Base-by-base conservation (phyloP, 2,113 vertebrate species). In the Pygoscelis antarcticus region DNA sequence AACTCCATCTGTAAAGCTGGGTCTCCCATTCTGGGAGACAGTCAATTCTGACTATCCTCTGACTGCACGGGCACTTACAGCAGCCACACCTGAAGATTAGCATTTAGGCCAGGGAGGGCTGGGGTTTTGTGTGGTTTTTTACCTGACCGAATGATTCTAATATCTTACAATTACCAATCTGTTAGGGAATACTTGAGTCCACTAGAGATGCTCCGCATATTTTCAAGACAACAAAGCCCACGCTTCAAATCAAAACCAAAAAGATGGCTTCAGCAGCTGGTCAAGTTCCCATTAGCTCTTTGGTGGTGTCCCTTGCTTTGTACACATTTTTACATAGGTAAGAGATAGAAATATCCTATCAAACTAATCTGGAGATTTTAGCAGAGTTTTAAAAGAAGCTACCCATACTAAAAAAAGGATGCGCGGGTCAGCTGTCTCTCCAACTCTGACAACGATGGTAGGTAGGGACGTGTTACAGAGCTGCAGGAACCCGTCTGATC, bases 11-110 rank as follows among this genome's bases (percentile, higher is more conserved):
- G 52, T 6, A 55, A 8, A 12, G 47, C 1, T 3, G 51, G 19
- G 10, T 49, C 27, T 60, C 40, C 52, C 5, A 1, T 17, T 6
- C 27, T 4, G 52, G 49, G 23, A 14, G 7, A 10, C 6, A 26
- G 36, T 6, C 21, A 27, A 1, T 10, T 6, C 75, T 46, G 36
- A 8, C 27, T 20, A 0, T 0, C 29, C 51, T 3, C 16, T 23
- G 38, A 20, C 18, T 16, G 36, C 46, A 9, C 0, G 0, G n/a
- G 30, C 65, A 4, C 13, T 6, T 7, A 8, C 32, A 34, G 13
- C 34, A 49, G 30, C 38, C 38, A 5, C 34, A 15, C 21, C 27
- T 11, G 25, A 13, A 16, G 38, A 36, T 5, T 0, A n/a, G 30
- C 44, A 4, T 7, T 17, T 1, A 7, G 27, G 16, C 26, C 46